These are phyloP conservation scores for Smutsia gigantea DNA, from an alignment of 2,797 vertebrate genomes.

Conservation along the genomic window DNA sequence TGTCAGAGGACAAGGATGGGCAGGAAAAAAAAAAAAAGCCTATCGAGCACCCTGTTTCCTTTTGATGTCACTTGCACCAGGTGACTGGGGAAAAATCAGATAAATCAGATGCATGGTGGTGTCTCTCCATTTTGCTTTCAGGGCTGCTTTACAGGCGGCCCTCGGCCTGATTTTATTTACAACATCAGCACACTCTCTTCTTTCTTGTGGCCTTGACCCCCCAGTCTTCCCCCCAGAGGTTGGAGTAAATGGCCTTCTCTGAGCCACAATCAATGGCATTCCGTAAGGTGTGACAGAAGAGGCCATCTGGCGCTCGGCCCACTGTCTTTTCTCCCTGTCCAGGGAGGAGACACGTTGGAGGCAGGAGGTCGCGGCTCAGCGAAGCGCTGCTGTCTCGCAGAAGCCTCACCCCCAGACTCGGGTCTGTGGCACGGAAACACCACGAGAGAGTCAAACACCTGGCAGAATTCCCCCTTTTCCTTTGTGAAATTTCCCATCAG, in stretches of 20 bases:
- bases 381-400: neutral
- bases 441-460: constrained; percentile 19
- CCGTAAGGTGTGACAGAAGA: constrained; percentile 43
- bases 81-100: neutral
- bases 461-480: neutral
- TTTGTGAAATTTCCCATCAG: constrained; percentile 31
- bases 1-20: neutral
- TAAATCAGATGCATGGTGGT: neutral
- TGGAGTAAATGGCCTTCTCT: constrained; percentile 20
- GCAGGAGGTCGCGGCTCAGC: constrained; percentile 28
- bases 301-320: constrained; percentile 59
- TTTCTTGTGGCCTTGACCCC: constrained; percentile 36
- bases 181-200: neutral
- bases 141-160: neutral
- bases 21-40: neutral
- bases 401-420: neutral
- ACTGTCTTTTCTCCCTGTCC: neutral
- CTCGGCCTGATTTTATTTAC: neutral
- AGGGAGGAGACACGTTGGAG: neutral
- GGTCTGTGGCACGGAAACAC: neutral
- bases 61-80: neutral
- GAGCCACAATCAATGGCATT: constrained; percentile 48
- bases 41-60: neutral
- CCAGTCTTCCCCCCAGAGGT: constrained; percentile 7
- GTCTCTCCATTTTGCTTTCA: neutral